Evolutionary conservation across 2,113 vertebrate genomes (phyloP), one percentile per base, ranked within the genome.

Genomic region (Toxotes jaculatrix): DNA sequence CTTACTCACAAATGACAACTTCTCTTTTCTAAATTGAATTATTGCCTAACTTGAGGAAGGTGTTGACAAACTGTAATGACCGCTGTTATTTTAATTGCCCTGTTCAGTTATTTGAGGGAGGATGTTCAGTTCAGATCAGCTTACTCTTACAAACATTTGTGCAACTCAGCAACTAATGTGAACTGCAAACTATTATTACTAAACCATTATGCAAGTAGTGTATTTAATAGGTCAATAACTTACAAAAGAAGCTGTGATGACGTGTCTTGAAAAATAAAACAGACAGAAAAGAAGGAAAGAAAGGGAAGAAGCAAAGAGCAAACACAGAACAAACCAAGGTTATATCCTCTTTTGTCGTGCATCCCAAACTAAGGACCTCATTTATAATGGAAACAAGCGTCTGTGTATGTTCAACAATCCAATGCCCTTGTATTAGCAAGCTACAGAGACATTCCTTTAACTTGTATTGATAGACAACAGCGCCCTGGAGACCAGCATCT

Each of bases 361-460:
- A 77, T 68, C 7, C 23, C 56, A 76, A 78, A 68, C 43, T 31
- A 64, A 83, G 23, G 23, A 77, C 45, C 65, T 83, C 14, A 80
- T 88, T 79, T 66, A 75, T 80, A 74, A 80, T 84, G 38, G 61
- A 78, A 84, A 84, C 42, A 86, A 80, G 57, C 14, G 5, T 5
- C 62, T 63, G 57, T 49, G 45, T 76, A 51, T 86, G 81, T 88
- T 83, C 7, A 4, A 77, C 82, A 87, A 80, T 74, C 74, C 83
- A 75, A 55, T 85, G 77, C 47, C 64, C 43, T 79, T 74, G 70
- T 83, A 61, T 82, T 70, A 84, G 79, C 74, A 75, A 79, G 47
- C 63, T 78, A 63, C 61, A 80, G 71, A 76, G 61, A 75, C 51
- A 74, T 65, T 31, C 32, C n/a, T 69, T 83, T 74, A 70, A 85